Base-by-base conservation (phyloP, 1,140 invertebrate genomes). In the Thaumetopoea pityocampa region DNA sequence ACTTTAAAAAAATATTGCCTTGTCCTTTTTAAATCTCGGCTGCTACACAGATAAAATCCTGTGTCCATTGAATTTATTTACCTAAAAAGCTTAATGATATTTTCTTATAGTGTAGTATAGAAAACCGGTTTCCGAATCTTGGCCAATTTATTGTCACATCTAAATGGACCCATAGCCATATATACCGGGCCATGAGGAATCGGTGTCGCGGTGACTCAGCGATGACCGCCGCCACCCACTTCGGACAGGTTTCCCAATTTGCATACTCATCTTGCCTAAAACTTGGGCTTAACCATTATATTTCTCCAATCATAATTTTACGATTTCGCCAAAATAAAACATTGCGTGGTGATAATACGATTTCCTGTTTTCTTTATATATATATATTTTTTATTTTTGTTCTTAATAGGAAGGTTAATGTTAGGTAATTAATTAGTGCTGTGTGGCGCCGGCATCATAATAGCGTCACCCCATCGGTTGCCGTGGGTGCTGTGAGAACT, bases 201-300 rank as follows among this genome's bases (percentile, higher is more conserved):
- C 48, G 44, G 52, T 63, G 56, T 51, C 37, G 49, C 20, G 42
- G 43, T 74, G 71, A 78, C 26, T 74, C 70, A 74, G 27, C 32
- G 24, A 26, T 29, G 24, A 45, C 47, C 30, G 40, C 49, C 35
- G 36, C 55, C 54, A 37, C 54, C 57, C 50, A 58, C 53, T 15
- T 16, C 22, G 5, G 18, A 19, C 33, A 38, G 32, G 16, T 41
- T 23, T 30, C 16, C 34, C 38, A 10, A 55, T 55, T 60, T 46
- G 8, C 51, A 60, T 60, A 54, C 35, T 36, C 36, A 51, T 49
- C 43, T 22, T 9, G 37, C 45, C 43, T 50, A 53, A 47, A 48
- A 49, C 24, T n/a, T n/a, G 29, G 23, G 44, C 35, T 32, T 29
- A 32, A 36, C 12, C 26, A 20, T 24, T 8, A 22, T 37, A 29